Evolutionary conservation across 2,888 invertebrate species (phyloP), one percentile per base, ranked within the genome.

Genomic region (Suillia variegata): DNA sequence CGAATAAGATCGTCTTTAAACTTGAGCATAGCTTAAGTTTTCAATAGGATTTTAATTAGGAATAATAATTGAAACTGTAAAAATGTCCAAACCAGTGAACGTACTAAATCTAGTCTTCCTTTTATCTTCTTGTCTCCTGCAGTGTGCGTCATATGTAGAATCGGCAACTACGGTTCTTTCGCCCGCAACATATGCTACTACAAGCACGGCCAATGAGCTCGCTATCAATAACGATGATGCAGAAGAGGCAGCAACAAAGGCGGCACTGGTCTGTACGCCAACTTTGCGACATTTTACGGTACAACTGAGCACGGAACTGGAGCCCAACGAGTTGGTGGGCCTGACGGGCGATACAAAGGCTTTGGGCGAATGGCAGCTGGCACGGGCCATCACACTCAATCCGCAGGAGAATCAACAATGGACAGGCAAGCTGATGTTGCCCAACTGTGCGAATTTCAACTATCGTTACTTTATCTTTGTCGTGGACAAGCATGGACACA

Each of bases 351-450:
- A 86, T 75, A 86, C 85, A 58, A 78, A 83, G 21, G 86, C 87
- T 64, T 83, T 93, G 53, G 93, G 93, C 12, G 85, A 86, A 70
- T 93, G 93, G 93, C 84, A 87, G 63, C 84, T 87, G 48, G 84
- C 85, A 38, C 84, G 85, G 69, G 85, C 87, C 63, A 79, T 89
- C 15, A 70, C 80, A 2, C 73, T 81, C 56, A 76, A 77, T 51
- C 58, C 62, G 3, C 65, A 64, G 12, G 48, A 48, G 21, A 47
- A 31, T 47, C 58, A 67, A 21, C 70, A 87, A 50, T 92, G 92
- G 92, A 86, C 86, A 8, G 85, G 84, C 66, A 82, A 83, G 38
- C 80, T 91, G 18, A 83, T 83, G 51, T 84, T 94, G 49, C 75
- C 70, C 31, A 61, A 73, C 87, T 92, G 52, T 83, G 87, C 67